Evolutionary conservation across 2,113 vertebrate species (phyloP), one percentile per base, ranked within the genome.

Genomic region (Clarias magur): DNA sequence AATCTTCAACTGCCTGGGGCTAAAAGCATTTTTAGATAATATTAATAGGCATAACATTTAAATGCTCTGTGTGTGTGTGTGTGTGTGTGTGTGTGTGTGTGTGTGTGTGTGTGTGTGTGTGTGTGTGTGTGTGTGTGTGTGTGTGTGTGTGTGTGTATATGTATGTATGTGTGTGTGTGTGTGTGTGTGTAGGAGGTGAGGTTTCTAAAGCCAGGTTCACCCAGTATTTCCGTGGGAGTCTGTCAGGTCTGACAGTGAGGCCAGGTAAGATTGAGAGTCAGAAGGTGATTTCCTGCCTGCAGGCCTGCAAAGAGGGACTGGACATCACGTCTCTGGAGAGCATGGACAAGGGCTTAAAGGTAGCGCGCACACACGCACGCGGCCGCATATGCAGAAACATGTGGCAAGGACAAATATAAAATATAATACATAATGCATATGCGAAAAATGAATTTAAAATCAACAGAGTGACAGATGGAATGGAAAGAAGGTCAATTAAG

Each of bases 241-340:
- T 99, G 87, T 98, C 98, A 34, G 97, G 98, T 62, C 96, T 99
- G 80, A 99, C 97, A 21, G 96, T 99, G 72, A 95, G 96, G 34
- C 97, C 97, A 0, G 98, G 98, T n/a, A 98, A 96, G 93, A 98
- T 98, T 68, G 98, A 99, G 93, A 99, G 96, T 88, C 97, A 97
- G 93, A 98, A 98, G 93, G 97, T 99, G 87, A 98, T 99, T 92
- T 98, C 98, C 93, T 99, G 98, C 92, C 95, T 99, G 91, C 98
- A 99, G 90, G 97, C 98, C 90, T 99, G 98, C 95, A 99, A 99
- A 91, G 98, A 99, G 91, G 98, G 97, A 6, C 96, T 99, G 84
- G 98, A 99, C 94, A 98, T 99, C 93, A 98, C 97, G 88, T 98
- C 97, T 84, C 93, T 99, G 53, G 97, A 98, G 91, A 98, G 96